These are phyloP conservation scores for Drosophila histrio DNA, from an alignment of 2,888 invertebrate species.

Conservation along the genomic window DNA sequence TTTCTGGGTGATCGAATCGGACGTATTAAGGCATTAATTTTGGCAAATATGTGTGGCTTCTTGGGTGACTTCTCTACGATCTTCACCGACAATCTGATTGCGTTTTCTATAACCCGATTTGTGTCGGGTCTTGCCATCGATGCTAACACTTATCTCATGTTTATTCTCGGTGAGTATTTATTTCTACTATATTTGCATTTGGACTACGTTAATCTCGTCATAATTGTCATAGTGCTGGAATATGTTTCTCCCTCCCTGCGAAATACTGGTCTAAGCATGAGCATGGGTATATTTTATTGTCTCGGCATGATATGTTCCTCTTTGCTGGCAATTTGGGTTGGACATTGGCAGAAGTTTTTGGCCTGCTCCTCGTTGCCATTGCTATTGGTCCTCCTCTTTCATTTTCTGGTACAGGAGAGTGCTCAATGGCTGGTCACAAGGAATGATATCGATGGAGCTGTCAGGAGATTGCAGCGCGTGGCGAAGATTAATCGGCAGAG, in stretches of 20 bases:
- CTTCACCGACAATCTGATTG: constrained; percentile 83
- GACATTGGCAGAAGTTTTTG: constrained; percentile 85
- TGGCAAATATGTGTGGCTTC: constrained; percentile 85
- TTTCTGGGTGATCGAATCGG: constrained; percentile 85
- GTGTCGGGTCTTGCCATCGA: constrained; percentile 87
- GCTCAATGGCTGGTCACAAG: constrained; percentile 86
- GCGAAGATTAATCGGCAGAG: constrained; percentile 85
- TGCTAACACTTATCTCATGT: constrained; percentile 86
- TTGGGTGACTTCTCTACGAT: constrained; percentile 85
- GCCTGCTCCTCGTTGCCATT: constrained; percentile 85
- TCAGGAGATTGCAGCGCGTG: constrained; percentile 84
- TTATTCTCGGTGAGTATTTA: constrained; percentile 85
- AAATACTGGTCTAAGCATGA: constrained; percentile 85
- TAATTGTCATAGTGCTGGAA: constrained; percentile 85
- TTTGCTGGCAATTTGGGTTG: constrained; percentile 84
- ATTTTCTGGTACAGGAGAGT: constrained; percentile 86
- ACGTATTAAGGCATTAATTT: constrained; percentile 85
- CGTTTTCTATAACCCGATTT: constrained; percentile 85
- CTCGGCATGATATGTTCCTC: constrained; percentile 85
- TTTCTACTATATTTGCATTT: not conserved
- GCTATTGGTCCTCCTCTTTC: constrained; percentile 83
- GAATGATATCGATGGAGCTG: constrained; percentile 85
- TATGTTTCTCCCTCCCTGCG: constrained; percentile 85
- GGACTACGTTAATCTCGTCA: not conserved
- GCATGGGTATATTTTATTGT: constrained; percentile 86